Conservation (phyloP, 2,888 invertebrate genomes). For the Apodemia hepburni region DNA sequence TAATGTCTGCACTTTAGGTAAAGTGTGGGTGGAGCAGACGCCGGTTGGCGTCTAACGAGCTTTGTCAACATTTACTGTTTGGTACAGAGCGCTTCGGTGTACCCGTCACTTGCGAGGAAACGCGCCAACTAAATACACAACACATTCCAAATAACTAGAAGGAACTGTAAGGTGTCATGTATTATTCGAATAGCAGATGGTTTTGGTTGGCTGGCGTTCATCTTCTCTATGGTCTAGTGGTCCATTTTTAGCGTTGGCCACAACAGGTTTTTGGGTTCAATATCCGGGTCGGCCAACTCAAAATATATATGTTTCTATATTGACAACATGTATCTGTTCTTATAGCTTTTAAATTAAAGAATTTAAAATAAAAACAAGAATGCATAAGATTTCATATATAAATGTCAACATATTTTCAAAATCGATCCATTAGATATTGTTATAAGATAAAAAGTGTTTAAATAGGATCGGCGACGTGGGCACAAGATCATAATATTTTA, state of each 20-base stretch:
- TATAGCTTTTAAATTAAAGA: too few relatives aligned
- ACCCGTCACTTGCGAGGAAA: slow-evolving; percentile 42
- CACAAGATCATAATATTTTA: slow-evolving; percentile 57
- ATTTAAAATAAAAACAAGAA: too few relatives aligned
- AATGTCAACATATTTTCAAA: slow-evolving; percentile 6
- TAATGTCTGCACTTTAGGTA: slow-evolving; percentile 13
- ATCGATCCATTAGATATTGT: slow-evolving; percentile 13
- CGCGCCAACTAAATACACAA: slow-evolving; percentile 34
- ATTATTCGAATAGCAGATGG: slow-evolving; percentile 40
- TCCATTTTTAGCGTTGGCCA: too few relatives aligned
- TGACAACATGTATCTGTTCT: too few relatives aligned
- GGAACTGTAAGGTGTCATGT: slow-evolving; percentile 48
- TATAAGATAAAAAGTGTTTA: slow-evolving; percentile 34
- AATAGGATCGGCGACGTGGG: slow-evolving; percentile 41
- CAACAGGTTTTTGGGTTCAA: too few relatives aligned
- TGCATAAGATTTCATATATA: not conserved
- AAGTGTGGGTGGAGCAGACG: slow-evolving; percentile 53
- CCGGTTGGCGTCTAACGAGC: slow-evolving; percentile 62
- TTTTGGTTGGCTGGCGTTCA: slow-evolving; percentile 2
- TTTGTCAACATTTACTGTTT: slow-evolving; percentile 62
- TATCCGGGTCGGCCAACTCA: too few relatives aligned
- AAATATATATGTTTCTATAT: too few relatives aligned
- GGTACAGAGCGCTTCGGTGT: slow-evolving; percentile 47
- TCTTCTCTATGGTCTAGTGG: too few relatives aligned
- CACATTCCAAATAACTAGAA: slow-evolving; percentile 52